Conservation (phyloP, 2,797 vertebrate genomes). For the Notolepis coatsorum region DNA sequence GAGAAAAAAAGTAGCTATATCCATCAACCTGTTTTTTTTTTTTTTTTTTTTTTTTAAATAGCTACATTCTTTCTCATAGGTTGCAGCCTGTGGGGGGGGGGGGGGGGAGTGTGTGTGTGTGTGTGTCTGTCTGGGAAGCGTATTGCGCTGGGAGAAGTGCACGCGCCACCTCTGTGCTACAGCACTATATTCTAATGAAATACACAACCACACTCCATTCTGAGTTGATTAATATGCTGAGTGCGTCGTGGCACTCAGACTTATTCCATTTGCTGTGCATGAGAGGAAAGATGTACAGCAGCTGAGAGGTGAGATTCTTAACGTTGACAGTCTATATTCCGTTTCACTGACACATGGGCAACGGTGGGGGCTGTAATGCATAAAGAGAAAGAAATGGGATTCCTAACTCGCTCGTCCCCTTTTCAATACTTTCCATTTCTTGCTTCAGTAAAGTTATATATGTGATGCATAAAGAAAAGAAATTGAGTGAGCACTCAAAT, state of each 20-base stretch:
- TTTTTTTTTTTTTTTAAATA: slow-evolving; percentile 24
- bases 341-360: slow-evolving; percentile 9
- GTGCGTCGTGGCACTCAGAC: slow-evolving; percentile 16
- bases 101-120: no score
- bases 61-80: neutral
- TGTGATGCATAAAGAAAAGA: slow-evolving; percentile 37
- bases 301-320: slow-evolving; percentile 3
- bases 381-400: slow-evolving; percentile 9
- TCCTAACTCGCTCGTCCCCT: slow-evolving; percentile 13
- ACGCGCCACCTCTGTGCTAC: slow-evolving; percentile 12
- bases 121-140: no score
- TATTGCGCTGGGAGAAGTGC: slow-evolving; percentile 15
- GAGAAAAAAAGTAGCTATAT: no score
- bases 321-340: neutral
- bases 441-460: slow-evolving; percentile 8
- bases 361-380: neutral
- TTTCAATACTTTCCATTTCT: slow-evolving; percentile 16
- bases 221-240: slow-evolving; percentile 47
- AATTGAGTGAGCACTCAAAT: neutral
- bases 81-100: slow-evolving; percentile 14
- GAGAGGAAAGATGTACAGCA: slow-evolving; percentile 28
- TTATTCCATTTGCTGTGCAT: slow-evolving; percentile 36
- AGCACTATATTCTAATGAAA: slow-evolving; percentile 39
- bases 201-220: slow-evolving; percentile 36
- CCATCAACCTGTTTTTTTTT: no score